Evolutionary conservation across 2,888 invertebrate genomes (phyloP), one percentile per base, ranked within the genome.

Genomic region (Mantis religiosa): DNA sequence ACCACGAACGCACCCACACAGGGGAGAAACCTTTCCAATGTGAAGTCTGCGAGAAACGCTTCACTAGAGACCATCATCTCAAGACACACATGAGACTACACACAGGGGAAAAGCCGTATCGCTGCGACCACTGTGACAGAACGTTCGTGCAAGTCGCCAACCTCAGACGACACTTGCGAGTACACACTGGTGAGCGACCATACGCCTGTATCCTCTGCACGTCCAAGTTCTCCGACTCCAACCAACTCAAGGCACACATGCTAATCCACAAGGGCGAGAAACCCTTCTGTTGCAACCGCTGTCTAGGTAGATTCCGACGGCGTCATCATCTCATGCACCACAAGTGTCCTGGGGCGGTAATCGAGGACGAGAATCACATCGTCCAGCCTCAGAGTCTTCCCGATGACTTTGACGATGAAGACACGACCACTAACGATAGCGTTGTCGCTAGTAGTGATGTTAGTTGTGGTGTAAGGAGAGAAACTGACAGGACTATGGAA

Each of bases 21-120:
- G 98, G 98, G 0, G 98, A 98, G 92, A 98, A 98, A 92, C 98
- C 98, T 0, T 98, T 98, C 94, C 97, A 98, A 92, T 98, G 98
- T 92, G 96, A 96, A 54, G 97, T 98, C 93, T 98, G 98, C 92
- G 97, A 98, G 92, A 98, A 98, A 93, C 95, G 98, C 91, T 98
- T 98, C 93, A 98, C 98, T 1, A 95, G 98, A 87, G 98, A 98
- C 92, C 98, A 98, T 92, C 98, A 98, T 92, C 94, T 98, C 88
- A 98, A 98, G 93, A 98, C 98, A 0, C 98, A 98, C 93, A 97
- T 98, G 95, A 95, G 98, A 41, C 94, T 98, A 90, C 98, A 98
- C 93, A 98, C 98, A 1, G 98, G 98, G 0, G 98, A 98, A 93
- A 97, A 98, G 92, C 98, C 98, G 0, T 98, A 98, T 93, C 97